Conservation (phyloP, 2,797 vertebrate species). For the Crenichthys baileyi region DNA sequence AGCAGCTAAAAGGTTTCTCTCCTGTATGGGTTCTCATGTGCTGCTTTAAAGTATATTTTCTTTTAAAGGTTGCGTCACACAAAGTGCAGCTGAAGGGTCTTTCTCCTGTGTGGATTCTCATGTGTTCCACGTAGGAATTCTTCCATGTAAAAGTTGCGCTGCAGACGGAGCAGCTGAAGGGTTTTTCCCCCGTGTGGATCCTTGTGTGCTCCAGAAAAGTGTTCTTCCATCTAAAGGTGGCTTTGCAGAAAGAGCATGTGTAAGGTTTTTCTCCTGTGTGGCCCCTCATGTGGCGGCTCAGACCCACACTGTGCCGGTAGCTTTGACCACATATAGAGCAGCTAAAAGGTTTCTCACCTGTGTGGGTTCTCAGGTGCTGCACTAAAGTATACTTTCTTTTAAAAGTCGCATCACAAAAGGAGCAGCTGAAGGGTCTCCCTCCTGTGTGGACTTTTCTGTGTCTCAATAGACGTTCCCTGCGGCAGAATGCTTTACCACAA, state of each 20-base stretch:
- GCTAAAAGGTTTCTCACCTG: conserved; percentile 1
- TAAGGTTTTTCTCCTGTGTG: conserved; percentile 3
- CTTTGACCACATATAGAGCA: not conserved
- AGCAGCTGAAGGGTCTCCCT: conserved; percentile 7
- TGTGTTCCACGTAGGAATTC: conserved; percentile 6
- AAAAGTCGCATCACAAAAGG: not conserved
- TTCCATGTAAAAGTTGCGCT: conserved; percentile 1
- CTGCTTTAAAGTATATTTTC: conserved; percentile 8
- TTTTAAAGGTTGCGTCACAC: conserved; percentile 9
- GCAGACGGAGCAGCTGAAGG: conserved; percentile 2
- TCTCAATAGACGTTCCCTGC: not conserved
- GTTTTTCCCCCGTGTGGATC: conserved; percentile 13
- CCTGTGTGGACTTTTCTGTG: conserved; percentile 10
- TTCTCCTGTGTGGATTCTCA: conserved; percentile 10
- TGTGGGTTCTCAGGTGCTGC: conserved; percentile 3
- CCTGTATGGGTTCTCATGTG: conserved; percentile 3
- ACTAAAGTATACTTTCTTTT: not conserved
- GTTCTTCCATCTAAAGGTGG: conserved; percentile 3
- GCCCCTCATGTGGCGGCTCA: conserved; percentile 1
- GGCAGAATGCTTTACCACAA: conserved; percentile 15
- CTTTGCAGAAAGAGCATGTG: conserved; percentile 1
- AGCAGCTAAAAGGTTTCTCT: conserved; percentile 8
- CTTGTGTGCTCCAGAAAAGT: not conserved
- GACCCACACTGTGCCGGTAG: not conserved
- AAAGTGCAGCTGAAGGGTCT: conserved; percentile 9